Percentiles rank a stretch among this genome's conserved stretches.
phyloP scores from a whole-genome alignment of 2,888 invertebrate species.

The Nezara viridula region DNA sequence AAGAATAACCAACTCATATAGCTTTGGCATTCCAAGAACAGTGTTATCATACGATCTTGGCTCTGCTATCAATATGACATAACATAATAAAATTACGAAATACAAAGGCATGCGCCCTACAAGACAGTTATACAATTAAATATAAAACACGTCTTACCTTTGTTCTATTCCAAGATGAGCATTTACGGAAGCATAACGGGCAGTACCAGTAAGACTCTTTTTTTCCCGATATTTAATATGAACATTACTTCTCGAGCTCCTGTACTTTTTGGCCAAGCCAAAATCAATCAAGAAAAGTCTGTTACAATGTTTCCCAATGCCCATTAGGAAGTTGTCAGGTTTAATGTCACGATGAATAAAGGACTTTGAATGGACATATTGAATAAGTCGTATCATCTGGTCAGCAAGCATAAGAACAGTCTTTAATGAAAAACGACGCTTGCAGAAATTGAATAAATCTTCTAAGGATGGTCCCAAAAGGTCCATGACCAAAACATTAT shows the following conservation, averaged over 20 bases:
- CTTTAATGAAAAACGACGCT: slow-evolving; percentile 98
- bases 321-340: slow-evolving; percentile 98
- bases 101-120: too few relatives aligned
- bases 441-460: slow-evolving; percentile 99
- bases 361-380: slow-evolving; percentile 98
- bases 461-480: slow-evolving; percentile 97
- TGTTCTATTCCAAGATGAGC: slow-evolving; percentile 99
- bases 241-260: slow-evolving; percentile 90
- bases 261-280: slow-evolving; percentile 98
- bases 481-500: slow-evolving; percentile 99
- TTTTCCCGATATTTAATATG: slow-evolving; percentile 98
- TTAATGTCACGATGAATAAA: slow-evolving; percentile 99
- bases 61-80: too few relatives aligned
- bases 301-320: slow-evolving; percentile 97
- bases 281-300: slow-evolving; percentile 99
- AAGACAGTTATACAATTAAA: too few relatives aligned
- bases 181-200: slow-evolving; percentile 98
- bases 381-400: slow-evolving; percentile 94
- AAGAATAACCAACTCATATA: too few relatives aligned
- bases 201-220: slow-evolving; percentile 95
- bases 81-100: too few relatives aligned
- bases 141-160: slow-evolving; percentile 68
- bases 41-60: too few relatives aligned
- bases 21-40: too few relatives aligned
- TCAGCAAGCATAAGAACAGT: slow-evolving; percentile 99